Evolutionary conservation across 2,113 vertebrate species (phyloP).

Genomic region (Cricetomys ansorgei): DNA sequence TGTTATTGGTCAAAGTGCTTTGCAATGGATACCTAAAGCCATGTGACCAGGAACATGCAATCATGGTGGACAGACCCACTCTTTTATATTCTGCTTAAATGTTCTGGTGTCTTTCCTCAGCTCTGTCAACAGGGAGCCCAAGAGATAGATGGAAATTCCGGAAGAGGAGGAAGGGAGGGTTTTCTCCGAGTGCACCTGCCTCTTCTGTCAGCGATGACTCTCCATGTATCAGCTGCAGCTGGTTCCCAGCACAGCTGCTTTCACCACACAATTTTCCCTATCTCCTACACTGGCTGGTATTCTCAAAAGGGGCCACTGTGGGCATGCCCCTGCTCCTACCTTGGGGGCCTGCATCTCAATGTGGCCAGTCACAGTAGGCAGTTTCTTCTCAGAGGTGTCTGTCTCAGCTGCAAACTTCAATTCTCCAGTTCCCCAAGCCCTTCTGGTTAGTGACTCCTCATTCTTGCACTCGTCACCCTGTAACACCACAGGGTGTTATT

Average conservation of each 20-base stretch:
- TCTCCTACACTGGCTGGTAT: rapidly evolving
- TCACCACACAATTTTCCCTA: neutral
- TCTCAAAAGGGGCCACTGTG: neutral
- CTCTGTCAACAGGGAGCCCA: neutral
- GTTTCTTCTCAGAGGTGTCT: neutral
- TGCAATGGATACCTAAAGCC: neutral
- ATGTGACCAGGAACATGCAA: neutral
- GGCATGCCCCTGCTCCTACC: rapidly evolving
- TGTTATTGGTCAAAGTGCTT: neutral
- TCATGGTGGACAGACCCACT: neutral
- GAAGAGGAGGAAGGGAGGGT: neutral
- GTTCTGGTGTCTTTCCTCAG: neutral
- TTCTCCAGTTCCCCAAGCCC: neutral
- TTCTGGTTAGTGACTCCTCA: neutral
- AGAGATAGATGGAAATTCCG: neutral
- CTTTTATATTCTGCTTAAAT: neutral
- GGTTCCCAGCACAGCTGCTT: neutral
- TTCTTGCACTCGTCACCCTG: neutral
- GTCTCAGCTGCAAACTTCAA: neutral
- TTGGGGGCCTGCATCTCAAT: neutral
- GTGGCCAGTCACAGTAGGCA: neutral
- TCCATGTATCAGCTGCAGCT: neutral
- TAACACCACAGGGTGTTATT: neutral
- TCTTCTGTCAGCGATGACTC: neutral
- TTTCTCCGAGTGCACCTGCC: neutral